Base-by-base conservation (phyloP, 2,888 invertebrate species). In the Entomobrya proxima region DNA sequence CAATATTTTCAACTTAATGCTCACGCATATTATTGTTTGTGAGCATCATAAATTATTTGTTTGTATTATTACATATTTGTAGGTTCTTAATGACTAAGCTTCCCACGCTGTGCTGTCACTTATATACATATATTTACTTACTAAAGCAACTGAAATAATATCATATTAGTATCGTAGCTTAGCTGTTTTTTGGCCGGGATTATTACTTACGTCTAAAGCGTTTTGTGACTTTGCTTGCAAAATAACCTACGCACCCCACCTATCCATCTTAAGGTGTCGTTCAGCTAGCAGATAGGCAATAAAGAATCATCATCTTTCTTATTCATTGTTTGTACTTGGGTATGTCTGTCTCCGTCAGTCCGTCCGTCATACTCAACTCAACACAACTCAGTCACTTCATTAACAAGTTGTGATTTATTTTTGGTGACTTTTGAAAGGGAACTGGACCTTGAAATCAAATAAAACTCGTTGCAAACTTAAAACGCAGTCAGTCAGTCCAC, bases 31-130 rank as follows among this genome's bases (percentile, higher is more conserved):
- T 44, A n/a, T 40, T 13, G 27, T 27, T 27, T 24, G 58, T 58
- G 6, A 11, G 30, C 11, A 11, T 37, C 40, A 67, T 18, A 40
- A 37, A 64, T 35, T n/a, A n/a, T n/a, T n/a, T n/a, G n/a, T n/a
- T n/a, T n/a, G n/a, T n/a, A n/a, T n/a, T n/a, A n/a, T n/a, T n/a
- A n/a, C n/a, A n/a, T n/a, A n/a, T n/a, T n/a, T n/a, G n/a, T n/a
- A n/a, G n/a, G n/a, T n/a, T 47, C n/a, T 47, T 27, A 50, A 72
- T 32, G 67, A 67, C 24, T 18, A 67, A 50, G 76, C 76, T 76
- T 76, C 76, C 55, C 76, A 76, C 76, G 76, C 76, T 55, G 37
- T 13, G 11, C 55, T 55, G 55, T 76, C 55, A 55, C 21, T 55
- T 35, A 37, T 76, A 18, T 24, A 21, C 2, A 7, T 50, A 9